Conservation (phyloP, 2,888 invertebrate genomes). For the Thysanoteuthis rhombus region DNA sequence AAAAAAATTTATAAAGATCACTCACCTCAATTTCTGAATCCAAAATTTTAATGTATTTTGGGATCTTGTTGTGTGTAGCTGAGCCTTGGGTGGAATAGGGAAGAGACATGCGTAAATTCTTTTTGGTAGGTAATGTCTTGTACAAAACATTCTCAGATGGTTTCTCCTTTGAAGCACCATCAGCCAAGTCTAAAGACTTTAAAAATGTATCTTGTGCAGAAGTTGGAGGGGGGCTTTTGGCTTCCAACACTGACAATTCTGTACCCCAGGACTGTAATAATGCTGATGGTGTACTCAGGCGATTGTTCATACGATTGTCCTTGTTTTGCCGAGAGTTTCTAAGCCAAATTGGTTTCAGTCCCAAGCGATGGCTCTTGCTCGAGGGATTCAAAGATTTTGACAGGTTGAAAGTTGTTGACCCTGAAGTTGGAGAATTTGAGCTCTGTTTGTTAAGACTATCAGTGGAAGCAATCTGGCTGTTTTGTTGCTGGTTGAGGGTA, state of each 20-base stretch:
- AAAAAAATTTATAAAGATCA: background rate
- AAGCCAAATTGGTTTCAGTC: background rate
- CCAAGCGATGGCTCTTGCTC: background rate
- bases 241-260: background rate
- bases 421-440: no score
- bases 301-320: background rate
- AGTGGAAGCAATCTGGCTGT: background rate
- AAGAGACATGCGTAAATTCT: background rate
- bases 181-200: conserved; percentile 26
- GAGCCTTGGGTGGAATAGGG: background rate
- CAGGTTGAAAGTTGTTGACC: background rate
- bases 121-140: background rate
- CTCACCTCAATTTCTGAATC: background rate
- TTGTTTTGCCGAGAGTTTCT: background rate
- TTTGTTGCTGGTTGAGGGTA: conserved; percentile 35
- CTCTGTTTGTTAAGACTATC: background rate
- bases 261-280: background rate
- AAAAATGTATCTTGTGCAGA: background rate
- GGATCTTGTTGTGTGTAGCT: background rate
- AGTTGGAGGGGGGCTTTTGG: background rate
- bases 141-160: background rate
- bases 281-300: background rate
- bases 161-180: background rate
- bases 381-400: background rate
- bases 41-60: background rate